These are phyloP conservation scores for Zaprionus vittiger DNA, from an alignment of 1,140 invertebrate species.

Conservation along the genomic window DNA sequence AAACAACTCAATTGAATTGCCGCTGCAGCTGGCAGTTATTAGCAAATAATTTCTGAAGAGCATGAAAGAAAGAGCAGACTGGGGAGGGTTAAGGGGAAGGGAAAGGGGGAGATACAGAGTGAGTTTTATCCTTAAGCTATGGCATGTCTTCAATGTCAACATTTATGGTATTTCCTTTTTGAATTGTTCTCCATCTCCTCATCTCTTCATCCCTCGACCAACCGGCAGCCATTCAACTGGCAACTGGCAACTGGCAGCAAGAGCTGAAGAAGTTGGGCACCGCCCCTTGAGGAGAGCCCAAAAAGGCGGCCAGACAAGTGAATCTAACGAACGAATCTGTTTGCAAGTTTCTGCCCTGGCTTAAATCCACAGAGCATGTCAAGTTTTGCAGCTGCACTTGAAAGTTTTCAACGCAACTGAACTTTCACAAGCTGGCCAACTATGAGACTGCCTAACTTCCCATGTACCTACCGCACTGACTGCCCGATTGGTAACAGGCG, in stretches of 20 bases:
- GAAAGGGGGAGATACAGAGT: not conserved
- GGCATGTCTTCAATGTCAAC: slow-evolving; percentile 40
- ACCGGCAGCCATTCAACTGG: not conserved
- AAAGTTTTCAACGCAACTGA: slow-evolving; percentile 65
- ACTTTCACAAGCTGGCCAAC: slow-evolving; percentile 52
- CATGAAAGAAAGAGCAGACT: not conserved
- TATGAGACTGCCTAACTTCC: not conserved
- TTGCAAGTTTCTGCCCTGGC: slow-evolving; percentile 40
- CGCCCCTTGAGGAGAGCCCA: not conserved
- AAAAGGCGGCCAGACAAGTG: slow-evolving; percentile 25
- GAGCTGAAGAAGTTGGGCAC: not conserved
- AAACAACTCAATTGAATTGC: slow-evolving; percentile 27
- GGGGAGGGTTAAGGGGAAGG: not conserved
- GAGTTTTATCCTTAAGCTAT: slow-evolving; percentile 34
- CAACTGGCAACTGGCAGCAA: not conserved
- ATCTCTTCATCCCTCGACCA: not conserved
- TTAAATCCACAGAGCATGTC: slow-evolving; percentile 40
- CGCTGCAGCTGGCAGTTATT: slow-evolving; percentile 33
- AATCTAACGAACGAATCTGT: slow-evolving; percentile 70
- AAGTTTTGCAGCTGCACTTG: slow-evolving; percentile 66
- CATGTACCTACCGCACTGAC: not conserved
- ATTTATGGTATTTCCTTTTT: slow-evolving; percentile 33
- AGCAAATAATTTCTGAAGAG: slow-evolving; percentile 36
- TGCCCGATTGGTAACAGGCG: slow-evolving; percentile 16
- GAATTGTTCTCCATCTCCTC: not conserved